phyloP scores from a whole-genome alignment of 1,140 invertebrate genomes.

The Coenobita brevimanus region DNA sequence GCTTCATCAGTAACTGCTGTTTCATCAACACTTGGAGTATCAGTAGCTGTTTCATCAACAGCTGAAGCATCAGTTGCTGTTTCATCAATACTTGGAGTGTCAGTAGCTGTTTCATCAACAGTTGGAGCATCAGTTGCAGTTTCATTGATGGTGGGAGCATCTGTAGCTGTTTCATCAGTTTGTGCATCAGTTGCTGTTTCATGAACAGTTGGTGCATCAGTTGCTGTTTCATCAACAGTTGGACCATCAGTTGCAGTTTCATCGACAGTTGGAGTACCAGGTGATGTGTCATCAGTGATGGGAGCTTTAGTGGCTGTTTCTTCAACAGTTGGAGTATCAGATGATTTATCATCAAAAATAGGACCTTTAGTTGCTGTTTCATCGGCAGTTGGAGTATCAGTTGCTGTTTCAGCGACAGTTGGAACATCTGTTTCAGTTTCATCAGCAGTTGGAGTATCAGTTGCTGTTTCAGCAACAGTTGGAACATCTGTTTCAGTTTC shows the following conservation, averaged over 20 bases:
- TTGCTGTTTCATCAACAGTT: background rate
- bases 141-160: background rate
- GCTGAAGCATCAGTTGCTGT: background rate
- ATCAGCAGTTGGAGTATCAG: background rate
- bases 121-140: background rate
- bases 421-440: background rate
- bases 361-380: constrained; percentile 8
- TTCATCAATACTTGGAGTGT: constrained; percentile 3
- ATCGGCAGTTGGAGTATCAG: background rate
- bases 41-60: constrained; percentile 4
- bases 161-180: background rate
- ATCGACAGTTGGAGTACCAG: background rate
- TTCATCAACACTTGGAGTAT: background rate
- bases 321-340: background rate
- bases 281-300: background rate
- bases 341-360: constrained; percentile 9
- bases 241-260: background rate
- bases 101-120: background rate
- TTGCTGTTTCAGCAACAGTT: background rate
- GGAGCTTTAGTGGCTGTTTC: background rate
- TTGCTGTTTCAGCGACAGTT: background rate
- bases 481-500: background rate
- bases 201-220: background rate
- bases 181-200: background rate
- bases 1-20: background rate